Evolutionary conservation across 2,113 vertebrate species (phyloP).

Genomic region (Labeo rohita): DNA sequence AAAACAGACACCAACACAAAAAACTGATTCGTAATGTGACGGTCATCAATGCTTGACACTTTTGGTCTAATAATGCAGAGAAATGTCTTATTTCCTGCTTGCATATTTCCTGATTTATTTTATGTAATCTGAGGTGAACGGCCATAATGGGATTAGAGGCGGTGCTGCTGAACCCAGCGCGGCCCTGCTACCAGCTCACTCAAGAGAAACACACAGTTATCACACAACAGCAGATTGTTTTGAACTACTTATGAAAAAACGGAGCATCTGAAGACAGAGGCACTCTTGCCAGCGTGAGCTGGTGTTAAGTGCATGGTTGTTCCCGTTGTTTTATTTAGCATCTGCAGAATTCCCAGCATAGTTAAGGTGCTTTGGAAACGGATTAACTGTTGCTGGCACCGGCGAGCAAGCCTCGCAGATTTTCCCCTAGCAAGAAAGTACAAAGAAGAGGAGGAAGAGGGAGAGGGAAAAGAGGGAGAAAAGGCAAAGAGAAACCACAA

Average conservation of each 20-base stretch:
- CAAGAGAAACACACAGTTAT: constrained; percentile 59
- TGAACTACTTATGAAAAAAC: constrained; percentile 58
- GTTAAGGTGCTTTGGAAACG: constrained; percentile 66
- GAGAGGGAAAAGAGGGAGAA: constrained; percentile 43
- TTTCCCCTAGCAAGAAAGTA: constrained; percentile 58
- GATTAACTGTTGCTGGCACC: constrained; percentile 64
- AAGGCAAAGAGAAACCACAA: constrained; percentile 48
- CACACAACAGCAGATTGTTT: constrained; percentile 65
- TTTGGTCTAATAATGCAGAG: constrained; percentile 44
- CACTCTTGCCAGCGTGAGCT: constrained; percentile 52
- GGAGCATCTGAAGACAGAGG: constrained; percentile 57
- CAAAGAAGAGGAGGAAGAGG: constrained; percentile 51
- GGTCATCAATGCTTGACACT: not conserved
- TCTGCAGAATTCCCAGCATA: constrained; percentile 63
- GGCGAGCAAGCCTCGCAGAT: constrained; percentile 52
- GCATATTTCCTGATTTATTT: constrained; percentile 36
- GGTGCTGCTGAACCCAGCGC: constrained; percentile 48
- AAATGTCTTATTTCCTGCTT: constrained; percentile 52
- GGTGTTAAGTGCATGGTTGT: constrained; percentile 62
- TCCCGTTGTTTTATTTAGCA: constrained; percentile 61
- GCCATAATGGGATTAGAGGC: constrained; percentile 59
- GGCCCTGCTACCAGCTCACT: constrained; percentile 48
- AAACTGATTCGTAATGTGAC: not conserved
- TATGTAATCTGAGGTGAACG: constrained; percentile 60
- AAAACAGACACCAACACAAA: not conserved